phyloP scores from a whole-genome alignment of 1,140 invertebrate genomes.

The Micrasema longulum region DNA sequence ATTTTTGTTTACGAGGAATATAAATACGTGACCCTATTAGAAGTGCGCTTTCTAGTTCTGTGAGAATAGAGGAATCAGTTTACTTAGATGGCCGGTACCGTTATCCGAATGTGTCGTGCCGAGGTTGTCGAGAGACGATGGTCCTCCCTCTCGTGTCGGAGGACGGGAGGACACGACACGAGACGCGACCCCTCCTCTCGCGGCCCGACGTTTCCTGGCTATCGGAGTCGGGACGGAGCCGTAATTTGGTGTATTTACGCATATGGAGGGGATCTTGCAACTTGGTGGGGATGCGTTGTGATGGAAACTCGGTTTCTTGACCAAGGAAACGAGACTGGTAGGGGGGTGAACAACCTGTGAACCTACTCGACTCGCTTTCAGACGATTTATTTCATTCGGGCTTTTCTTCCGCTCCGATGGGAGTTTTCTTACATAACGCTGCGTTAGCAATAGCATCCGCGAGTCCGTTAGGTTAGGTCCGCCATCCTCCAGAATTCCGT shows the following conservation, averaged over 20 bases:
- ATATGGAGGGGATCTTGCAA: conserved; percentile 67
- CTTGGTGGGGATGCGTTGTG: conserved; percentile 68
- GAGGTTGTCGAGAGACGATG: conserved; percentile 60
- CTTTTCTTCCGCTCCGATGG: conserved; percentile 29
- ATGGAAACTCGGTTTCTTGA: conserved; percentile 63
- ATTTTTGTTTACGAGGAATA: conserved; percentile 14
- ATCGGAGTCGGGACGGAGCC: conserved; percentile 67
- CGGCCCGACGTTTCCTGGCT: conserved; percentile 61
- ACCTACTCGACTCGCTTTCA: conserved; percentile 19
- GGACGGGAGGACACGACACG: conserved; percentile 55
- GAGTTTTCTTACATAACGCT: conserved; percentile 42
- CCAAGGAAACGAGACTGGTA: conserved; percentile 60
- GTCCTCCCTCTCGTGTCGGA: conserved; percentile 14
- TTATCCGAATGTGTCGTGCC: conserved; percentile 58
- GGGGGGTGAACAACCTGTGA: conserved; percentile 64
- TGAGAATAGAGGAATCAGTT: conserved; percentile 33
- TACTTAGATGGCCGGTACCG: conserved; percentile 64
- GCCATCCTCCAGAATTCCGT: conserved; percentile 25
- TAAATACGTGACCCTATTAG: conserved; percentile 39
- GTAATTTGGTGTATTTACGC: conserved; percentile 64
- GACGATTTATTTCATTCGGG: conserved; percentile 38
- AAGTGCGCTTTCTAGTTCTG: conserved; percentile 44
- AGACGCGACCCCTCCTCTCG: conserved; percentile 67
- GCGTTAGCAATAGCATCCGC: conserved; percentile 8
- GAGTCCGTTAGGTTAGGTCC: conserved; percentile 42